A percentile compares a stretch with the other conserved stretches of the same genome.
These are phyloP conservation scores for Arvicola amphibius DNA, from an alignment of 2,797 vertebrate genomes.

Conservation along the genomic window DNA sequence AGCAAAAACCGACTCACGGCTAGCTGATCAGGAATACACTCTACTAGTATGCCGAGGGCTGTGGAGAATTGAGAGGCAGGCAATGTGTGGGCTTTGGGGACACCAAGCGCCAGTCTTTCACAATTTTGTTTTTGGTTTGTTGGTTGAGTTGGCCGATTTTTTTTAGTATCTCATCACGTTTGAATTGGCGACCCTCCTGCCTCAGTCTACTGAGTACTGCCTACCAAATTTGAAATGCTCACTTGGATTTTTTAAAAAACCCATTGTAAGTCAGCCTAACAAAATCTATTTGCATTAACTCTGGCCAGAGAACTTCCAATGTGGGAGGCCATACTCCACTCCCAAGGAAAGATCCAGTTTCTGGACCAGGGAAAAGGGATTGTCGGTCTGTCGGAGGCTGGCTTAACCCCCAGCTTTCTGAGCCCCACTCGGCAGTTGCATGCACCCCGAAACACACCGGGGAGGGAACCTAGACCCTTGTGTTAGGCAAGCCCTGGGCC, in stretches of 20 bases:
- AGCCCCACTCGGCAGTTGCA: neutral
- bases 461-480: neutral
- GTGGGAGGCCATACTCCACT: neutral
- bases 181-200: neutral
- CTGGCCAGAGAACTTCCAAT: neutral
- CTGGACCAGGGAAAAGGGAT: too few relatives aligned
- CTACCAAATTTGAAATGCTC: neutral
- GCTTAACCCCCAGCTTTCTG: neutral
- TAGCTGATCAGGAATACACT: neutral
- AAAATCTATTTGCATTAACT: slow-evolving; percentile 22
- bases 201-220: neutral
- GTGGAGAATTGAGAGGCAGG: neutral
- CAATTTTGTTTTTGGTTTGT: neutral
- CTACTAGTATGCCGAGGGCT: neutral
- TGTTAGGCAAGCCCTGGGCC: neutral
- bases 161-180: neutral
- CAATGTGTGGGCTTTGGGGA: neutral
- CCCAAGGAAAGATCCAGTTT: neutral
- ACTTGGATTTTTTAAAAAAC: neutral
- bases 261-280: neutral
- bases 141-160: neutral
- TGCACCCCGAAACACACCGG: neutral
- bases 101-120: neutral
- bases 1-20: neutral
- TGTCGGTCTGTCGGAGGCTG: neutral